Percentiles rank a stretch among this genome's conserved stretches.
phyloP scores from a whole-genome alignment of 2,797 vertebrate species.

The Ambastaia sidthimunki region DNA sequence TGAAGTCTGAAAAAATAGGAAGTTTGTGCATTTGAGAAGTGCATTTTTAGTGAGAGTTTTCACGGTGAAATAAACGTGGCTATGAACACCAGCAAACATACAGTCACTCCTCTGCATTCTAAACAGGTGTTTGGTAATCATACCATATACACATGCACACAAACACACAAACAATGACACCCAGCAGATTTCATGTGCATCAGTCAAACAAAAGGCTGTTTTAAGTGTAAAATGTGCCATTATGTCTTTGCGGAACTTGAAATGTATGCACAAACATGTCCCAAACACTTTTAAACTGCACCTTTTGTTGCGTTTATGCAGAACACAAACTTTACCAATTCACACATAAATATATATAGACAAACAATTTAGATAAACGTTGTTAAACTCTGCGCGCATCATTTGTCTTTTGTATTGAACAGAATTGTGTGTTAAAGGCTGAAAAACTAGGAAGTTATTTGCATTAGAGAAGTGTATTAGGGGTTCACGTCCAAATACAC shows the following conservation, averaged over 20 bases:
- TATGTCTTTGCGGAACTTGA: not conserved
- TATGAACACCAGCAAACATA: not conserved
- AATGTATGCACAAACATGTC: not conserved
- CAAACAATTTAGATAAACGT: not conserved
- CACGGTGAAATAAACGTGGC: not conserved
- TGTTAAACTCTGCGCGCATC: not conserved
- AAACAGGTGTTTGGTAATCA: conserved; percentile 88
- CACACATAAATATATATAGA: not conserved
- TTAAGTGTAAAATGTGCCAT: not conserved
- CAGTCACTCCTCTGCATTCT: conserved; percentile 76
- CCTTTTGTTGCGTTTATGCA: not conserved
- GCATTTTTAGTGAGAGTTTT: conserved; percentile 8
- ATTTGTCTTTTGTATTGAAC: conserved; percentile 24
- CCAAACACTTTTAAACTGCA: not conserved
- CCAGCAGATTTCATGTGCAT: conserved; percentile 38
- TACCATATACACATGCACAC: conserved; percentile 76
- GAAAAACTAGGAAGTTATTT: conserved; percentile 19
- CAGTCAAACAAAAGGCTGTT: not conserved
- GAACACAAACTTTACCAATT: not conserved
- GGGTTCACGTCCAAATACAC: conserved; percentile 28
- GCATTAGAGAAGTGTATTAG: conserved; percentile 26
- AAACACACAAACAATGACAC: conserved; percentile 51
- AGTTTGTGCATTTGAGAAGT: conserved; percentile 4
- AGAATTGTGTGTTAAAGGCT: not conserved
- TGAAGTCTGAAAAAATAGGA: not conserved